phyloP scores from a whole-genome alignment of 2,888 invertebrate genomes.

The Drosophila meridiana region DNA sequence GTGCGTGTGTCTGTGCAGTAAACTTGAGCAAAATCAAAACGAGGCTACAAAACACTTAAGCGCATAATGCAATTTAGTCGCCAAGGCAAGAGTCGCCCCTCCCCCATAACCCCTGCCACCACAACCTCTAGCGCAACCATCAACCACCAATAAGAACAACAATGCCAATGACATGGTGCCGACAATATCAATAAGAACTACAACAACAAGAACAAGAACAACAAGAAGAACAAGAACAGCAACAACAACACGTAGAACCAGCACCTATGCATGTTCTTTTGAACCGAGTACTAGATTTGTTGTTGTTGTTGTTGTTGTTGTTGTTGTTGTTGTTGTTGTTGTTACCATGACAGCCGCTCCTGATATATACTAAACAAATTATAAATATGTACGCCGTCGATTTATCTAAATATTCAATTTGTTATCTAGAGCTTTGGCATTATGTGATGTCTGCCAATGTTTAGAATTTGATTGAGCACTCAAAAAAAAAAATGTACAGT shows the following conservation, averaged over 20 bases:
- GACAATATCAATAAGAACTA: constrained; percentile 46
- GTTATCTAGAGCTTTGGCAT: constrained; percentile 29
- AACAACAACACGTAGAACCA: background rate
- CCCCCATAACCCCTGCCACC: background rate
- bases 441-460: constrained; percentile 6
- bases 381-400: constrained; percentile 1
- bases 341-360: constrained; percentile 34
- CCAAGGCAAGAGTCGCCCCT: constrained; percentile 41
- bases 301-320: constrained; percentile 14
- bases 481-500: background rate
- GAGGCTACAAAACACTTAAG: constrained; percentile 71
- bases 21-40: constrained; percentile 75
- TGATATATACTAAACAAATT: constrained; percentile 15
- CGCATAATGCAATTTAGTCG: constrained; percentile 78
- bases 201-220: constrained; percentile 8
- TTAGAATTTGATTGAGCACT: constrained; percentile 1
- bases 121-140: constrained; percentile 5
- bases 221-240: constrained; percentile 2
- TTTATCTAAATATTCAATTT: constrained; percentile 12
- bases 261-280: constrained; percentile 35
- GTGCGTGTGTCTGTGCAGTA: constrained; percentile 53
- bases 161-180: constrained; percentile 60
- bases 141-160: constrained; percentile 31
- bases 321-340: no score
- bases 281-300: constrained; percentile 17